Base-by-base conservation (phyloP, 2,888 invertebrate species). In the Catotricha subobsoleta region DNA sequence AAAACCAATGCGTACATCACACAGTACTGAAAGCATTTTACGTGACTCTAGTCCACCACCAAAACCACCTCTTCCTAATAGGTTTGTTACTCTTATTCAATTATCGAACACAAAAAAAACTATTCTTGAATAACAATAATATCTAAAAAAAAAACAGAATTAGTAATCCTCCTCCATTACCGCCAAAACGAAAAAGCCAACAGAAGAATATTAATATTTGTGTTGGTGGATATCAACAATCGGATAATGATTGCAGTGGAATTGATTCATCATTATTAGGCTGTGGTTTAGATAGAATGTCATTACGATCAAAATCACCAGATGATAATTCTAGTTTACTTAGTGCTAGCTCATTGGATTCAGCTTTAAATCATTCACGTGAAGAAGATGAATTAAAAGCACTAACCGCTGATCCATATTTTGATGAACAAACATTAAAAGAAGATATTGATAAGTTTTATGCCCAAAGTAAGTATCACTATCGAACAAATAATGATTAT, bases 1-100 rank as follows among this genome's bases (percentile, higher is more conserved):
- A 48, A 67, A 63, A 54, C 71, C 74, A 44, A 76, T 81, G 46
- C 71, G 80, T 48, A 78, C 74, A 40, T 82, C 83, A 40, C 82
- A 83, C 57, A 83, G 83, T 51, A 77, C 81, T 5, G 84, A 86
- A 62, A 82, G 82, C 29, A 77, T 84, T 51, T 64, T 84, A 53
- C 66, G 71, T 54, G 74, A 75, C 55, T 66, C 78, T 47, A 74
- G 72, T 60, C 81, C 81, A 44, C 86, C 87, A 44, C 87, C 88
- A 10, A 90, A 91, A 64, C 90, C 91, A 38, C 88, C 90, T 40
- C 68, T 90, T 51, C 87, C 90, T 43, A 76, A 74, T 52, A 71
- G 79, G 76, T 79, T 59, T 58, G 52, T 25, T 16, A 16, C 31
- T 16, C 5, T 31, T 13, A 4, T 51, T 55, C 39, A 53, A 51